A percentile compares a stretch with the other conserved stretches of the same genome.
Conservation (phyloP, 2,888 invertebrate species). For the Chalcosyrphus nemorum region DNA sequence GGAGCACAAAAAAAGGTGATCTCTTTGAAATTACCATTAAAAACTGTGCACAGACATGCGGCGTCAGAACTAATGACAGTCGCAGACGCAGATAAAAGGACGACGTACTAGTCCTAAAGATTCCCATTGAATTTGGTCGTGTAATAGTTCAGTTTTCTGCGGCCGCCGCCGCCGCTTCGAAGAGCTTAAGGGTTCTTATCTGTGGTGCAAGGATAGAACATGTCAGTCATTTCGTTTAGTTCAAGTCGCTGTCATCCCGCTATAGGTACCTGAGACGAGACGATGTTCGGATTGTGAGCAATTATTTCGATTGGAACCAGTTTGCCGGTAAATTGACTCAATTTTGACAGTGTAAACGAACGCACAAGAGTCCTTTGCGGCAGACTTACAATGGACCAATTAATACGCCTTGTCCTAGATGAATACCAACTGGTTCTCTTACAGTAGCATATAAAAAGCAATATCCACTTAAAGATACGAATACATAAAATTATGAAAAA, state of each 20-base stretch:
- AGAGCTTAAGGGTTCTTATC: constrained; percentile 6
- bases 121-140: background rate
- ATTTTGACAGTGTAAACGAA: constrained; percentile 1
- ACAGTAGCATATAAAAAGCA: background rate
- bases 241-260: too few species aligned
- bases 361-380: background rate
- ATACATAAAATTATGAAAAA: background rate
- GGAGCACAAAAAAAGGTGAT: too few species aligned
- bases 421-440: background rate
- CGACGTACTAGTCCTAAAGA: background rate
- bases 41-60: constrained; percentile 20
- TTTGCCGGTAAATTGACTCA: constrained; percentile 12
- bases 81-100: constrained; percentile 9
- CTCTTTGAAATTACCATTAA: constrained; percentile 47
- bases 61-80: constrained; percentile 16
- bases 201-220: constrained; percentile 15
- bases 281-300: background rate
- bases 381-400: background rate
- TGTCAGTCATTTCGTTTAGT: background rate
- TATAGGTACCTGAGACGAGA: background rate
- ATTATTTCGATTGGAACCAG: constrained; percentile 25
- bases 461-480: background rate
- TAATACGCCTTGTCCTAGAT: background rate
- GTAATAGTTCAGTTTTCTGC: background rate
- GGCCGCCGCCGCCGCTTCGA: background rate